These are phyloP conservation scores for Diarsia dahlii DNA, from an alignment of 2,888 invertebrate species.

Conservation along the genomic window DNA sequence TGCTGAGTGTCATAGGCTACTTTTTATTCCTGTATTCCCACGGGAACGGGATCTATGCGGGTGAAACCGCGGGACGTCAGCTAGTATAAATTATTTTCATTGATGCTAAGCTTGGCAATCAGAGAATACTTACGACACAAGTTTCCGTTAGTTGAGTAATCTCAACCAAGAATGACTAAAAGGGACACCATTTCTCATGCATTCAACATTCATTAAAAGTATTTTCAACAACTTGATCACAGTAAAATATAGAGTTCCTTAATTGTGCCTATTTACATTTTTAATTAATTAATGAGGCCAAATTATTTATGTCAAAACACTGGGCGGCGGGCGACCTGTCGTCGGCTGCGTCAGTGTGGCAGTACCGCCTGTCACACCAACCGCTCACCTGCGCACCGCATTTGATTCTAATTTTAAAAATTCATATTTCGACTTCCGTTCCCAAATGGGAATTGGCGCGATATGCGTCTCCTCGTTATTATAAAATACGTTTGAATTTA, in stretches of 20 bases:
- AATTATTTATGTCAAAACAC: constrained; percentile 76
- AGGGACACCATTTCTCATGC: constrained; percentile 6
- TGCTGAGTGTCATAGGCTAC: no score
- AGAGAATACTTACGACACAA: background rate
- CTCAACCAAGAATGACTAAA: background rate
- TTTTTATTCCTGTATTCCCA: no score
- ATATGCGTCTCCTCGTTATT: constrained; percentile 73
- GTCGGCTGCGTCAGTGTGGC: constrained; percentile 55
- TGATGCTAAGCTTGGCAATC: background rate
- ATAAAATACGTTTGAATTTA: constrained; percentile 61
- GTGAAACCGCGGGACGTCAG: no score
- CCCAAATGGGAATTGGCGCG: constrained; percentile 88
- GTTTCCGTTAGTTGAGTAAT: background rate
- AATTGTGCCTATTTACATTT: constrained; percentile 65
- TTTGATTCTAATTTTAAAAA: constrained; percentile 88
- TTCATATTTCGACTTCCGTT: constrained; percentile 89
- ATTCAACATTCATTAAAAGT: constrained; percentile 24
- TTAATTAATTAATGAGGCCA: constrained; percentile 79
- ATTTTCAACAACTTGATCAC: constrained; percentile 38
- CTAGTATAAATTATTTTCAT: constrained; percentile 1
- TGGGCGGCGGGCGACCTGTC: constrained; percentile 67
- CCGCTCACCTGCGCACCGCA: constrained; percentile 86
- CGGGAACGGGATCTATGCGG: no score
- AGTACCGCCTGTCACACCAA: constrained; percentile 76
- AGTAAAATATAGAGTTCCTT: constrained; percentile 57